These are phyloP conservation scores for Nerophis ophidion DNA, from an alignment of 2,113 vertebrate genomes.

Conservation along the genomic window DNA sequence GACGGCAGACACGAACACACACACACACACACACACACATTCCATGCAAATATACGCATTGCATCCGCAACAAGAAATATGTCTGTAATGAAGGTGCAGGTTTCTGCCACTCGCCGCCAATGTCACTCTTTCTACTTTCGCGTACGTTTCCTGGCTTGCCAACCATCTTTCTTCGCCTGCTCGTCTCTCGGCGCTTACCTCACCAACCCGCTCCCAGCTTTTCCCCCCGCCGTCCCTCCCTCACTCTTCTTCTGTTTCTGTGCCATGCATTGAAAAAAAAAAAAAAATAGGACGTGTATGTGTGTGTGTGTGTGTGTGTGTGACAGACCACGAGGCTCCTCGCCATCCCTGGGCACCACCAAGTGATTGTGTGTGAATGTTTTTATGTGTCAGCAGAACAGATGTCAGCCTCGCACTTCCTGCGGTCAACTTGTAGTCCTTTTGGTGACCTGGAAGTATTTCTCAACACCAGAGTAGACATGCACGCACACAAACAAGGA, in stretches of 20 bases:
- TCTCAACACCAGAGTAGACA: slow-evolving; percentile 5
- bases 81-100: not conserved
- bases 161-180: slow-evolving; percentile 15
- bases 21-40: slow-evolving; percentile 13
- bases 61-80: not conserved
- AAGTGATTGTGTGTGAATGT: not conserved
- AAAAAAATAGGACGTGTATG: slow-evolving; percentile 53
- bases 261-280: slow-evolving; percentile 52
- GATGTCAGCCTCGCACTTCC: slow-evolving; percentile 18
- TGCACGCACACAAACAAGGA: slow-evolving; percentile 12
- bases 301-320: slow-evolving; percentile 27
- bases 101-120: not conserved
- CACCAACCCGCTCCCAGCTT: not conserved
- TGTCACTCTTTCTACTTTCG: slow-evolving; percentile 1
- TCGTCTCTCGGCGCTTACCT: slow-evolving; percentile 5
- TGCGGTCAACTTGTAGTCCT: slow-evolving; percentile 9
- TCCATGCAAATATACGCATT: slow-evolving; percentile 9
- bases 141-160: slow-evolving; percentile 17
- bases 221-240: not conserved
- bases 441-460: slow-evolving; percentile 12
- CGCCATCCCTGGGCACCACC: slow-evolving; percentile 32
- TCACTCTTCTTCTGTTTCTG: slow-evolving; percentile 35
- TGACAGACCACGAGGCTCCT: slow-evolving; percentile 51
- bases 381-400: slow-evolving; percentile 32
- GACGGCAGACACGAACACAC: slow-evolving; percentile 37